Evolutionary conservation across 1,140 invertebrate species (phyloP).

Genomic region (Zaprionus ghesquierei): DNA sequence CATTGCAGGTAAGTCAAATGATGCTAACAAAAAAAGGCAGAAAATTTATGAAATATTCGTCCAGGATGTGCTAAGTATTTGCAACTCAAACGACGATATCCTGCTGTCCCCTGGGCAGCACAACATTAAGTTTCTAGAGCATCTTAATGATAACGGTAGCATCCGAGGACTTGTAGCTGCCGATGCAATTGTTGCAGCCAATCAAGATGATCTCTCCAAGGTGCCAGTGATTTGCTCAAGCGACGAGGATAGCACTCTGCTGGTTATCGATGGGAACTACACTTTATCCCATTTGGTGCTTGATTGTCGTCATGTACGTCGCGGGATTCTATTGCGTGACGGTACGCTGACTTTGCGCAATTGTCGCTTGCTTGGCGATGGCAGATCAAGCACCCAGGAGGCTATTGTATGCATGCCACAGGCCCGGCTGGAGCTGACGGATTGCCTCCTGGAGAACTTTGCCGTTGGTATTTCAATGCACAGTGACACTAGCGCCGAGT

Average conservation of each 20-base stretch:
- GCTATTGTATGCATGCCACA: slow-evolving; percentile 82
- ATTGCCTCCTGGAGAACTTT: slow-evolving; percentile 81
- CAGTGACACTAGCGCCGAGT: slow-evolving; percentile 23
- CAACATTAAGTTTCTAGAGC: slow-evolving; percentile 72
- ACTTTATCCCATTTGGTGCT: slow-evolving; percentile 82
- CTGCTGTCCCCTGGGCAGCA: slow-evolving; percentile 66
- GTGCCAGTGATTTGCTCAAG: slow-evolving; percentile 74
- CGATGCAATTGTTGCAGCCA: slow-evolving; percentile 1
- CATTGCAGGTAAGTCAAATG: slow-evolving; percentile 59
- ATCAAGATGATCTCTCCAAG: slow-evolving; percentile 9
- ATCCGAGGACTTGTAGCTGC: slow-evolving; percentile 46
- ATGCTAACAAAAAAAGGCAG: background rate
- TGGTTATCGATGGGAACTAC: slow-evolving; percentile 79
- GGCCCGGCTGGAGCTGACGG: slow-evolving; percentile 63
- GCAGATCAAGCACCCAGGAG: slow-evolving; percentile 79
- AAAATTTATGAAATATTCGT: background rate
- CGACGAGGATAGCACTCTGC: slow-evolving; percentile 82
- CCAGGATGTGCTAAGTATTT: slow-evolving; percentile 83
- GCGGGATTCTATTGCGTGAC: slow-evolving; percentile 79
- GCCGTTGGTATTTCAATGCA: slow-evolving; percentile 70
- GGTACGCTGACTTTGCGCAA: slow-evolving; percentile 77
- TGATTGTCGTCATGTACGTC: slow-evolving; percentile 79
- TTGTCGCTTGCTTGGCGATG: slow-evolving; percentile 80
- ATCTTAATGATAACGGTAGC: slow-evolving; percentile 63
- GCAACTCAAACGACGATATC: slow-evolving; percentile 68